These are phyloP conservation scores for Xiphorhynchus elegans DNA, from an alignment of 2,113 vertebrate species.

Conservation along the genomic window DNA sequence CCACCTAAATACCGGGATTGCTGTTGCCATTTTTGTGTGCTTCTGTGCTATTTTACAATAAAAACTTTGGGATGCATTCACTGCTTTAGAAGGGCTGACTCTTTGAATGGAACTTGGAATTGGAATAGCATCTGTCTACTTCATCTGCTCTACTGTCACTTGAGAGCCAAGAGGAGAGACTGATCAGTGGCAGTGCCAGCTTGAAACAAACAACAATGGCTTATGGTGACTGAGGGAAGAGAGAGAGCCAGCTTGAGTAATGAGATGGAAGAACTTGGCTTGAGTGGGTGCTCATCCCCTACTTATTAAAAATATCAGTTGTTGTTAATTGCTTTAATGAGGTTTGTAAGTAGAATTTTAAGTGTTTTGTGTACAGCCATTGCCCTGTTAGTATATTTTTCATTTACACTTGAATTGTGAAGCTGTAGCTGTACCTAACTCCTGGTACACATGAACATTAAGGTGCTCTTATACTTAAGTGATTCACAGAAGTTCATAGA, in stretches of 20 bases:
- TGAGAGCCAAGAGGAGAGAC: neutral
- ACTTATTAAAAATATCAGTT: constrained; percentile 8
- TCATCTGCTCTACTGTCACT: neutral
- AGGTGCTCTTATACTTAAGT: neutral
- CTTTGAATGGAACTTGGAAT: neutral
- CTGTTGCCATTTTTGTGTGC: neutral
- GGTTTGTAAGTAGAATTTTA: neutral
- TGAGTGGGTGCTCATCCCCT: neutral
- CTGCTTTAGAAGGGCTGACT: neutral
- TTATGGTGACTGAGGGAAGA: neutral
- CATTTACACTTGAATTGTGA: neutral
- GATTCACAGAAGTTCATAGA: neutral
- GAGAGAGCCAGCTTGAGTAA: neutral
- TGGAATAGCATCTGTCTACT: neutral
- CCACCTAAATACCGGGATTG: neutral
- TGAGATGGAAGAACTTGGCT: constrained; percentile 12
- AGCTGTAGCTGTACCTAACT: neutral
- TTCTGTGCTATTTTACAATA: neutral
- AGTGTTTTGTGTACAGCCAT: neutral
- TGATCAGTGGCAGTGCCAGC: neutral
- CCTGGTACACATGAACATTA: neutral
- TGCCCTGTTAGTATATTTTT: neutral
- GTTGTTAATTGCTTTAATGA: constrained; percentile 35
- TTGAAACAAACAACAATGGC: neutral
- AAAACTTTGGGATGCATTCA: neutral